Evolutionary conservation across 2,888 invertebrate genomes (phyloP), one percentile per base, ranked within the genome.

Genomic region (Pollenia labialis): DNA sequence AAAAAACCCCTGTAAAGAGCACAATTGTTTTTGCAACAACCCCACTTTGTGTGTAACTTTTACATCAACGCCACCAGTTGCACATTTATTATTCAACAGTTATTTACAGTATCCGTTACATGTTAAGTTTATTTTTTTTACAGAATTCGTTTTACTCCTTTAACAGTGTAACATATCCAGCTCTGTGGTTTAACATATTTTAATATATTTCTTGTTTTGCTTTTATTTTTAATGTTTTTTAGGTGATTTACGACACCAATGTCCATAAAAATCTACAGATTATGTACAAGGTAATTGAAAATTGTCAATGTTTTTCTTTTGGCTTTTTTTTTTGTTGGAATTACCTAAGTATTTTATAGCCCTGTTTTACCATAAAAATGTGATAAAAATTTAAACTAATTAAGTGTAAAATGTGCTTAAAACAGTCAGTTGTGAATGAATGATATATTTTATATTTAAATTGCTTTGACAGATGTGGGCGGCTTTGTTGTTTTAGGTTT

Each of bases 11-110:
- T 40, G 44, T 52, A 14, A 66, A 56, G 16, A 16, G 40, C 11
- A 54, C 12, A 11, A 16, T 23, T 11, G 12, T 18, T 14, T 4
- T 18, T 62, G 18, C 9, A 46, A 62, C 40, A 32, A 40, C 54
- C 16, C 44, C 69, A 7, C 2, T 44, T 18, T 40, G 12, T 9
- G 48, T 16, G 32, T 44, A 46, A 64, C 6, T 16, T 64, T 81
- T 66, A 11, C 7, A 9, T 32, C 44, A 71, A 23, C 18, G 50
- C 88, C 89, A 89, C 89, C 88, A 89, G 89, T 89, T 89, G 89
- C 89, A 85, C 88, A 88, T 89, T 83, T 87, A 88, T 86, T 89
- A 88, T 89, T 88, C 88, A 89, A 89, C 89, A 89, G 88, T 88
- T 89, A 46, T 72, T 60, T 44, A 69, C 50, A 66, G 46, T 18